A percentile compares a stretch with the other conserved stretches of the same genome.
Evolutionary conservation across 2,888 invertebrate species (phyloP).

Genomic region (Poecilobothrus nobilitatus): DNA sequence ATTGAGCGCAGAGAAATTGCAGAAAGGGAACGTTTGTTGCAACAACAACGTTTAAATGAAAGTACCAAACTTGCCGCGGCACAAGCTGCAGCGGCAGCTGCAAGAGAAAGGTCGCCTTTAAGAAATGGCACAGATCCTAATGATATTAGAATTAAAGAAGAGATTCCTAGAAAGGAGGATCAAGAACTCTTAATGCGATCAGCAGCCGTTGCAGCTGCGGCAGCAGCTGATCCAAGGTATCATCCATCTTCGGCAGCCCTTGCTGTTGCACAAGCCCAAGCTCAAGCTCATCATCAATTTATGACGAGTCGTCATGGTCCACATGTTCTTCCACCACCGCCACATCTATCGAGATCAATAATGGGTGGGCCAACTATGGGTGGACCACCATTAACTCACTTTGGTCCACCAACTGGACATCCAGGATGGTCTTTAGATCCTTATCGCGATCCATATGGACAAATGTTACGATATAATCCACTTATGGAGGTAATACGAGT

Average conservation of each 20-base stretch:
- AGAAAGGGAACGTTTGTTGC: slow-evolving; percentile 54
- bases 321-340: slow-evolving; percentile 46
- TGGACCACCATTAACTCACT: slow-evolving; percentile 50
- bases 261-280: slow-evolving; percentile 43
- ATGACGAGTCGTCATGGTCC: slow-evolving; percentile 46
- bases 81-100: slow-evolving; percentile 38
- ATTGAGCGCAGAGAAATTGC: slow-evolving; percentile 49
- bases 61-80: slow-evolving; percentile 45
- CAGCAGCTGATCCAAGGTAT: slow-evolving; percentile 48
- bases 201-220: slow-evolving; percentile 31
- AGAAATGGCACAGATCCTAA: slow-evolving; percentile 57
- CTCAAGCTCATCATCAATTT: slow-evolving; percentile 45
- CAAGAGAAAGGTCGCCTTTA: slow-evolving; percentile 63
- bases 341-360: slow-evolving; percentile 47
- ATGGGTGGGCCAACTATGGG: slow-evolving; percentile 47
- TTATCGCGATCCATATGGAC: slow-evolving; percentile 57
- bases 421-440: slow-evolving; percentile 51
- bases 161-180: slow-evolving; percentile 48
- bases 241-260: slow-evolving; percentile 41
- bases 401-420: slow-evolving; percentile 52
- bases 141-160: slow-evolving; percentile 29
- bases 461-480: slow-evolving; percentile 67
- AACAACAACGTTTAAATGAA: slow-evolving; percentile 49
- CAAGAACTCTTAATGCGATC: slow-evolving; percentile 46
- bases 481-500: slow-evolving; percentile 68